Evolutionary conservation across 1,140 invertebrate genomes (phyloP).

Genomic region (Phortica variegata): DNA sequence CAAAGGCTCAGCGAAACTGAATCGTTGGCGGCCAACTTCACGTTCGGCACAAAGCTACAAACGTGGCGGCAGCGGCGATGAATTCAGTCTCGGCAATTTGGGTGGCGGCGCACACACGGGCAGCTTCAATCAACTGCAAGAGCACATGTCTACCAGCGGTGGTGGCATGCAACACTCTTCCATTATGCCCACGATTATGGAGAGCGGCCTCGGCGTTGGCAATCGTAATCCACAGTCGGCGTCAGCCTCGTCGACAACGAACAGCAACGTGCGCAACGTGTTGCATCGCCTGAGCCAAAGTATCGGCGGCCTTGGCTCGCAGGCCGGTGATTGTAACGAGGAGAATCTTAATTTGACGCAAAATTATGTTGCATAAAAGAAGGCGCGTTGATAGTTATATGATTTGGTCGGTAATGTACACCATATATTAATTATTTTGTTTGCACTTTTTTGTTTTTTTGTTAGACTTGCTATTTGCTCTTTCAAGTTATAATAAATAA

Average conservation of each 20-base stretch:
- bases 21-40: constrained; percentile 47
- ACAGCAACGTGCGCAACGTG: constrained; percentile 30
- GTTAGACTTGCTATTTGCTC: too few relatives aligned
- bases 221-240: constrained; percentile 13
- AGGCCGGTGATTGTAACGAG: constrained; percentile 18
- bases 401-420: too few relatives aligned
- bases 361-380: constrained; percentile 39
- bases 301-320: not conserved
- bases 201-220: constrained; percentile 25
- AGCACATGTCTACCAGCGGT: constrained; percentile 22
- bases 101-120: constrained; percentile 15
- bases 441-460: not conserved
- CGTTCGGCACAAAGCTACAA: constrained; percentile 45
- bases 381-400: not conserved
- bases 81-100: not conserved
- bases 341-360: constrained; percentile 46
- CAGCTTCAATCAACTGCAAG: constrained; percentile 35
- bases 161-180: constrained; percentile 18
- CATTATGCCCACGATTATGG: constrained; percentile 54
- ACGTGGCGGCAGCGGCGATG: constrained; percentile 2
- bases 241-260: constrained; percentile 21
- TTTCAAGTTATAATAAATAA: too few relatives aligned
- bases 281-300: constrained; percentile 24
- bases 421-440: too few relatives aligned
- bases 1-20: constrained; percentile 41